Evolutionary conservation across 2,888 invertebrate genomes (phyloP), one percentile per base, ranked within the genome.

Genomic region (Drosophila greeni): DNA sequence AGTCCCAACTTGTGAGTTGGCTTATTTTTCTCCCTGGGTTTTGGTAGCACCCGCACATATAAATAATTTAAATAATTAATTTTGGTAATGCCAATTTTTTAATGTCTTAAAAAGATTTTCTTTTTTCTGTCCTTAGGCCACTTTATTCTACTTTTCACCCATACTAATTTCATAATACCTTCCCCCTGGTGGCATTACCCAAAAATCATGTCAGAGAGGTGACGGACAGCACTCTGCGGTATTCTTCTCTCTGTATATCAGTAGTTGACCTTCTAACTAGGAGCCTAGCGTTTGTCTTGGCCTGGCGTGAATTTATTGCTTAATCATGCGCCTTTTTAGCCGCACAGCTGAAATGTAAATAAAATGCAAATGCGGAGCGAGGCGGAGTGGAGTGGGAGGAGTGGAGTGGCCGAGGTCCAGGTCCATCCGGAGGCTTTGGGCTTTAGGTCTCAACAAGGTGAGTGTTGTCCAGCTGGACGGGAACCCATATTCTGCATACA

Each of bases 241-340:
- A 16, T 36, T 36, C 6, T 33, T 31, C 18, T 14, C n/a, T 11
- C 49, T 55, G 45, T 55, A 36, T 29, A 9, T 26, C 55, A 36
- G 55, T 55, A 47, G 34, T n/a, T 4, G 8, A 12, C n/a, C 33
- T 24, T 48, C 36, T 49, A 20, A 26, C 36, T 36, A 16, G 55
- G 26, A 55, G 56, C 29, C 47, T 12, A 29, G 39, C 29, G 34
- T 55, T 51, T 43, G 39, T 48, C 52, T 58, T 59, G 58, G 58
- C 37, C 59, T 29, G 37, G 81, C 78, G 81, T 68, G 72, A 81
- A 78, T 81, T 78, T 78, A 78, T 78, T 78, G 78, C 78, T 78
- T 78, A 81, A 78, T 78, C 78, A 78, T 78, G 67, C 67, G 70
- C 66, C 70, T 73, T 73, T 69, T 68, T 59, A 56, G 47, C 54